These are phyloP conservation scores for Balearica regulorum DNA, from an alignment of 2,797 vertebrate species.

Conservation along the genomic window DNA sequence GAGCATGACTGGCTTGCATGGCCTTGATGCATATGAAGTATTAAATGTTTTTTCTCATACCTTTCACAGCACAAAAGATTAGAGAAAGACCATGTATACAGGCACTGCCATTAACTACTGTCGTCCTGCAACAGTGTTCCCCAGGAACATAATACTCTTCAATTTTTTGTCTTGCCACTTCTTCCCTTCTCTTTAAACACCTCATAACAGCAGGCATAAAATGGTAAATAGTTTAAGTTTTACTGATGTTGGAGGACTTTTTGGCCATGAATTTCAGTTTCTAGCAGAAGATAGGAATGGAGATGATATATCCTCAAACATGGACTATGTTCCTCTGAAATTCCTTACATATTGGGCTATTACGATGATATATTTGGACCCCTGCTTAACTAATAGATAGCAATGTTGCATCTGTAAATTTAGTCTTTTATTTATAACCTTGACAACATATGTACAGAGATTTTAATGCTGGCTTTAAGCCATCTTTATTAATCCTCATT, in stretches of 20 bases:
- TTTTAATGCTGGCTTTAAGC: neutral
- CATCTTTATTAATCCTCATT: neutral
- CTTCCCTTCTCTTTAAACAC: neutral
- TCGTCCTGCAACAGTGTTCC: neutral
- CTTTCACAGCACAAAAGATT: neutral
- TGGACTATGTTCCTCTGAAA: neutral
- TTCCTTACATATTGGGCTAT: neutral
- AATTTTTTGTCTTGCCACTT: neutral
- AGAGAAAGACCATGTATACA: neutral
- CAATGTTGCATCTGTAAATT: neutral
- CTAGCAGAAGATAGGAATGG: neutral
- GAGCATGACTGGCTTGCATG: neutral
- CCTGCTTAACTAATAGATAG: neutral
- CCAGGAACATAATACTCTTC: neutral
- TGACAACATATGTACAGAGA: neutral
- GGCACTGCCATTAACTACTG: neutral
- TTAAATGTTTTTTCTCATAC: neutral
- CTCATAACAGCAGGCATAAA: neutral
- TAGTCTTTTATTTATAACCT: neutral
- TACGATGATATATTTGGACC: neutral
- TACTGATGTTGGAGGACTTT: neutral
- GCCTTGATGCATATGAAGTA: neutral
- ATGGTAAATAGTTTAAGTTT: neutral
- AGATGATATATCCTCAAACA: neutral
- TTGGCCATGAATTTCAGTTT: neutral